Base-by-base conservation (phyloP, 2,888 invertebrate genomes). In the Athrips mouffetella region DNA sequence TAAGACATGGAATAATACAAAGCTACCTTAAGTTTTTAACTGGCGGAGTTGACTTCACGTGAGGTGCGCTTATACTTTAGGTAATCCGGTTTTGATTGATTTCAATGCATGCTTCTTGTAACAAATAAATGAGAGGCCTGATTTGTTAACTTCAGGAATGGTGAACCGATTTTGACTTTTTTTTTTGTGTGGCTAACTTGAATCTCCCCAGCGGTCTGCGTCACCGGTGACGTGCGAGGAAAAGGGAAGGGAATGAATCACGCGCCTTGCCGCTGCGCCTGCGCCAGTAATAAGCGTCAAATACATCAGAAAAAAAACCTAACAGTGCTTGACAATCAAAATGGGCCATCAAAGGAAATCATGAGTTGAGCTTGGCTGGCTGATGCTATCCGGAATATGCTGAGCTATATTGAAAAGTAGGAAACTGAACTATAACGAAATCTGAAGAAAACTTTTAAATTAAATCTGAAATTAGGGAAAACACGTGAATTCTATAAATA, bases 321-420 rank as follows among this genome's bases (percentile, higher is more conserved):
- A 21, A 37, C 20, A 37, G 10, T 8, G 2, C 3, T n/a, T 20
- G 20, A 5, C 13, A 33, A 23, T 7, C 3, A n/a, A 35, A 29
- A 13, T 25, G 40, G 25, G 25, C 25, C 2, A 23, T 13, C 40
- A 4, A 33, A 33, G 25, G 25, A 15, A 35, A 18, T 35, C n/a
- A 29, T 20, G 27, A 37, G 15, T 40, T 37, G 41, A 21, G 37
- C 47, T 67, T 70, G 69, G n/a, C n/a, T n/a, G 71, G 70, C 70
- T 70, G 69, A 68, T 63, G 53, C 58, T 54, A 57, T 61, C 60
- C 65, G 67, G 65, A 58, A 64, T 60, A 35, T 39, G 48, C 29
- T 18, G 13, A 40, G 11, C 3, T n/a, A 3, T 16, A 41, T 10
- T 29, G 7, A 31, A n/a, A 45, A 15, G 27, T 35, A 45, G 27